Conservation (phyloP, 1,140 invertebrate species). For the Atta cephalotes region DNA sequence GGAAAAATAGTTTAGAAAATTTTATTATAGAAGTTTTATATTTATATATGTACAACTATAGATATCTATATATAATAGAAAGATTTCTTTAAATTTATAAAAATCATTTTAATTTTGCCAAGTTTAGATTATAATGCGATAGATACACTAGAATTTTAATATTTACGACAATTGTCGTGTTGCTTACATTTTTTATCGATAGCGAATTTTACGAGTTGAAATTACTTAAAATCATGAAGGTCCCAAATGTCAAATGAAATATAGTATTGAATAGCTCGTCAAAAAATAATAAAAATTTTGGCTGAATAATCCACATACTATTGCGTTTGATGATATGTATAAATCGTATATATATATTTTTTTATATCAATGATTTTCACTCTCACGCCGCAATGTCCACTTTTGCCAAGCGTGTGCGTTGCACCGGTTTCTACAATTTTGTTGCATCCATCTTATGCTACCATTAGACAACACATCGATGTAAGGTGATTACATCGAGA, state of each 20-base stretch:
- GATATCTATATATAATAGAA: too few relatives aligned
- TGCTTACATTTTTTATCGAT: too few relatives aligned
- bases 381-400: conserved; percentile 31
- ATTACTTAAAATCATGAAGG: too few relatives aligned
- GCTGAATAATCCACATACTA: neutral
- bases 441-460: conserved; percentile 9
- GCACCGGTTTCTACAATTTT: conserved; percentile 43
- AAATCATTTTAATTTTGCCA: too few relatives aligned
- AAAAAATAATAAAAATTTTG: neutral
- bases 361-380: conserved; percentile 17
- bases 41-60: too few relatives aligned
- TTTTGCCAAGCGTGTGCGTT: conserved; percentile 36
- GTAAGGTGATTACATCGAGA: neutral
- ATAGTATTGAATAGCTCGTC: neutral
- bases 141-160: too few relatives aligned
- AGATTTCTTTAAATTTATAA: too few relatives aligned
- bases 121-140: too few relatives aligned
- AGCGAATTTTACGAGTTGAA: too few relatives aligned
- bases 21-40: neutral
- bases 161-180: too few relatives aligned
- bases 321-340: too few relatives aligned
- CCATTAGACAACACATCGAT: neutral
- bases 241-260: neutral
- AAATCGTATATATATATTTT: neutral
- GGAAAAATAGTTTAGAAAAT: neutral